Evolutionary conservation across 1,140 invertebrate genomes (phyloP).

Genomic region (Trachymyrmex cornetzi): DNA sequence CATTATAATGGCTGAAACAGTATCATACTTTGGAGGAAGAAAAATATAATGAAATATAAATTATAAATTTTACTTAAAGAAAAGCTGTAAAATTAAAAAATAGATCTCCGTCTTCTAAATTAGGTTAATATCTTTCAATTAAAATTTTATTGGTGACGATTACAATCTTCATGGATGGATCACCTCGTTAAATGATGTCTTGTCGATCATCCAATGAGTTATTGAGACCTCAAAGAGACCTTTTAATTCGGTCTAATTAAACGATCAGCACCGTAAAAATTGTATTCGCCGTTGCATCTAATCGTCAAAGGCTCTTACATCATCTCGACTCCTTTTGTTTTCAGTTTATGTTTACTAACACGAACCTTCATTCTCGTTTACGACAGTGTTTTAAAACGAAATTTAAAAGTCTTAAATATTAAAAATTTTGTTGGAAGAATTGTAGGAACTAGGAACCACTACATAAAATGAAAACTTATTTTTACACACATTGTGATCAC

Average conservation of each 20-base stretch:
- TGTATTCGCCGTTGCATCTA: conserved; percentile 23
- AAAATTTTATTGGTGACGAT: background rate
- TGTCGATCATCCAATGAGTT: conserved; percentile 21
- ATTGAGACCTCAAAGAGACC: conserved; percentile 59
- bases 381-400: background rate
- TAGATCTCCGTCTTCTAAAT: too few relatives aligned
- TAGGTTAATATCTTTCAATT: background rate
- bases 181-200: conserved; percentile 34
- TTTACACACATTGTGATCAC: background rate
- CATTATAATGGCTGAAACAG: too few relatives aligned
- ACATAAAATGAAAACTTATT: background rate
- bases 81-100: too few relatives aligned
- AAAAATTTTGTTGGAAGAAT: background rate
- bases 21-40: too few relatives aligned
- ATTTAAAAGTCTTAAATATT: background rate
- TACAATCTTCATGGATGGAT: background rate
- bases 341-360: background rate
- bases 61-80: too few relatives aligned
- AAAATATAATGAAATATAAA: too few relatives aligned
- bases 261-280: conserved; percentile 68
- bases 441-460: background rate
- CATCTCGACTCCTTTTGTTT: background rate
- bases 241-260: conserved; percentile 64
- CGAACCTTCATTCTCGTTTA: background rate
- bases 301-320: conserved; percentile 30